Evolutionary conservation across 1,140 invertebrate genomes (phyloP), one percentile per base, ranked within the genome.

Genomic region (Potamilus streckersoni): DNA sequence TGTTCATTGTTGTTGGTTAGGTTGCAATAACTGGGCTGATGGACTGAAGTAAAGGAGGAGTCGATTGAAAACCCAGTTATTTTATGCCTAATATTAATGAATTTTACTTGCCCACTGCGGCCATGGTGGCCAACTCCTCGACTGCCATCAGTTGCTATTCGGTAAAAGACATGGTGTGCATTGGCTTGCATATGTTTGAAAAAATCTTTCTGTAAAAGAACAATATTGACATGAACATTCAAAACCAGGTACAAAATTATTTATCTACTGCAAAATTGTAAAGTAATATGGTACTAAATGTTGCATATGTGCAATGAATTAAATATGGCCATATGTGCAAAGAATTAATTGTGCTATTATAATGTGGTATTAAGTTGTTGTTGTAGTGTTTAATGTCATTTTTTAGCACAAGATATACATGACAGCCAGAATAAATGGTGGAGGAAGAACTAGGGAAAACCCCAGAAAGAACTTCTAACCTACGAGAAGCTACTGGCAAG

Each of bases 111-210:
- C 84, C 83, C 82, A 69, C 77, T 74, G 73, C 76, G 75, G 23
- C 79, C 75, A 63, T 66, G 90, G 66, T 92, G 92, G 31, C 84
- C 82, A 60, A 85, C 85, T 60, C 95, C 79, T n/a, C 79, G 74
- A 65, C 82, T 84, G 49, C 84, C 83, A 64, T 86, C 95, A 67
- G 96, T 93, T 78, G 96, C 95, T 88, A 97, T 96, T 83, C 96
- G 93, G 90, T 97, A 97, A 89, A 97, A 96, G 70, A 98, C 95
- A 86, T 94, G 93, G 91, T 97, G 96, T 72, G 94, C 94, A 90
- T 97, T 96, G 15, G 96, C 94, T 88, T 88, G 87, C 84, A 91
- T 88, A 81, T 91, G 90, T 76, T 90, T 89, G 72, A 91, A 87
- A 75, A 87, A 85, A 56, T 89, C 87, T 63, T 86, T 85, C 89